Evolutionary conservation across 2,797 vertebrate species (phyloP), one percentile per base, ranked within the genome.

Genomic region (Gadopsis bispinosus): DNA sequence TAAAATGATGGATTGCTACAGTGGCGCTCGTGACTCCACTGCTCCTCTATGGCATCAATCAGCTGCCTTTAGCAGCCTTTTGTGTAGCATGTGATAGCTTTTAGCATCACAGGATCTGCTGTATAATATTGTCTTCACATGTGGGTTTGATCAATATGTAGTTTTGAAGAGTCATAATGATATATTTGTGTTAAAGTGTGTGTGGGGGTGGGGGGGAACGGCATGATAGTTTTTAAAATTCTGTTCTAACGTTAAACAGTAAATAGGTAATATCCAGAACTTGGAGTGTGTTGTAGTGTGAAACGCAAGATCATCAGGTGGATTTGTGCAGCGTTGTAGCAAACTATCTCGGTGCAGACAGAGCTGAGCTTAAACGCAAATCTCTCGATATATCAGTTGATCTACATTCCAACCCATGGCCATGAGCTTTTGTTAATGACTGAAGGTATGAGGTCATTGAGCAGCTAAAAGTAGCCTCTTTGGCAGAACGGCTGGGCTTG

Each of bases 1-100:
- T 2, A 22, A 87, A 79, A 58, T 80, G 83, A 90, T 84, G 77
- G 78, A 89, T 85, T 13, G 64, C 62, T 75, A 72, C 80, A 60
- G 73, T 14, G 67, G 3, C 45, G 56, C 54, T 50, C 19, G 0
- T 53, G 53, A 65, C 48, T 61, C 72, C 72, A 81, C 84, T 39
- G 63, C 77, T 69, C 14, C 55, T 60, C 68, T 56, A 19, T 19
- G 29, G 7, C 39, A 83, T 73, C 0, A n/a, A 81, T 82, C 45
- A 0, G 37, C 35, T n/a, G 4, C 56, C n/a, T 50, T 65, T 43
- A 61, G 71, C n/a, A 39, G 74, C 35, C 53, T 67, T 67, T 8
- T 29, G 51, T 66, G 14, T 10, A 29, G 51, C 31, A 31, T 35
- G 39, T 14, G 69, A 22, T 31, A 33, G 62, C 3, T 41, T 47